phyloP scores from a whole-genome alignment of 2,888 invertebrate genomes.

The Uropetala carovei region DNA sequence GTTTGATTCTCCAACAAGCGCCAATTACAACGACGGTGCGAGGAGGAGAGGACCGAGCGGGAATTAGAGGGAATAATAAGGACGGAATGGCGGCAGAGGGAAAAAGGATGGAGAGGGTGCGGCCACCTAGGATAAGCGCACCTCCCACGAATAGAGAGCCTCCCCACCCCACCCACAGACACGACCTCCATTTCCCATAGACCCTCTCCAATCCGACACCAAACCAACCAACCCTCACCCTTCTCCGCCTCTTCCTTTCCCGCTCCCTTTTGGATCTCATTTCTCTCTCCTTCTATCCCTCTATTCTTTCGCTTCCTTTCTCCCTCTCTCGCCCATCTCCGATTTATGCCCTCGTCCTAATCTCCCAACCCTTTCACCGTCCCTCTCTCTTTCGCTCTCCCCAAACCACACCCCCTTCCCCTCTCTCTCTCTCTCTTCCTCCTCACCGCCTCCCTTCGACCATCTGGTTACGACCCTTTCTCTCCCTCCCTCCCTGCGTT shows the following conservation, averaged over 20 bases:
- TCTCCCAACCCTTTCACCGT: neutral
- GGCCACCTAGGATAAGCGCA: neutral
- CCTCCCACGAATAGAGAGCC: neutral
- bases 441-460: neutral
- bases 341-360: slow-evolving; percentile 7
- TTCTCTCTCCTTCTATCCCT: neutral
- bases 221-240: neutral
- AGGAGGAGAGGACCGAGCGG: too few relatives aligned
- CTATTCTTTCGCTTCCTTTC: neutral
- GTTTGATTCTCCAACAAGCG: too few relatives aligned
- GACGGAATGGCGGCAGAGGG: neutral
- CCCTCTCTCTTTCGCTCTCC: neutral
- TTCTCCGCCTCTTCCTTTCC: neutral
- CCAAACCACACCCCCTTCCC: neutral
- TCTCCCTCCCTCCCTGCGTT: too few relatives aligned
- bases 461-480: too few relatives aligned
- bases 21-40: too few relatives aligned
- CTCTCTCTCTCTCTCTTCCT: neutral
- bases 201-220: neutral
- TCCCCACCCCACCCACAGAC: too few relatives aligned
- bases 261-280: neutral
- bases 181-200: neutral
- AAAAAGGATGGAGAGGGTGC: neutral
- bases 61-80: neutral
- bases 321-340: slow-evolving; percentile 11